Conservation (phyloP, 2,888 invertebrate genomes). For the Nephrotoma appendiculata region DNA sequence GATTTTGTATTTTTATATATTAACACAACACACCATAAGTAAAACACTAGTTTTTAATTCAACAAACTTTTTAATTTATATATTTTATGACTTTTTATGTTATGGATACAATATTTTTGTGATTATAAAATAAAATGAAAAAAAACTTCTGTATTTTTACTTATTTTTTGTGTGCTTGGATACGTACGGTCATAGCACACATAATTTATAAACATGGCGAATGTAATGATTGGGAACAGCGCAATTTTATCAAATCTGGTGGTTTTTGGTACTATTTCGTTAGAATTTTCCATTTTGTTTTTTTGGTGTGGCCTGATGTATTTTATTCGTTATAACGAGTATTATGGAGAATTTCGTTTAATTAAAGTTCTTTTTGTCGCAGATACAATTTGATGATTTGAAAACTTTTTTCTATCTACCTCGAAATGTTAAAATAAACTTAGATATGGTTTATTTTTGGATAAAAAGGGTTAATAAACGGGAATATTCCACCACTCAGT, state of each 20-base stretch:
- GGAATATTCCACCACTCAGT: too few relatives aligned
- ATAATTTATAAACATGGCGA: slow-evolving; percentile 2
- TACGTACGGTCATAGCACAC: slow-evolving; percentile 2
- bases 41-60: not conserved
- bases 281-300: not conserved
- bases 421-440: too few relatives aligned
- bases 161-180: not conserved
- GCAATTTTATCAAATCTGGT: not conserved
- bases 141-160: not conserved
- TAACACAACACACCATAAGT: not conserved
- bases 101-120: not conserved
- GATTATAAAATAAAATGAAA: not conserved
- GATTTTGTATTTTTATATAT: not conserved
- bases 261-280: not conserved
- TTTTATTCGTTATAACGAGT: not conserved
- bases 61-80: not conserved
- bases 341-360: not conserved
- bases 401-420: too few relatives aligned
- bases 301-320: not conserved
- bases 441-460: too few relatives aligned
- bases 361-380: too few relatives aligned
- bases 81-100: not conserved
- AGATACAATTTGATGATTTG: too few relatives aligned
- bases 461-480: too few relatives aligned
- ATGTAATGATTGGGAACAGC: not conserved